Conservation (phyloP, 2,797 vertebrate species). For the Todus mexicanus region DNA sequence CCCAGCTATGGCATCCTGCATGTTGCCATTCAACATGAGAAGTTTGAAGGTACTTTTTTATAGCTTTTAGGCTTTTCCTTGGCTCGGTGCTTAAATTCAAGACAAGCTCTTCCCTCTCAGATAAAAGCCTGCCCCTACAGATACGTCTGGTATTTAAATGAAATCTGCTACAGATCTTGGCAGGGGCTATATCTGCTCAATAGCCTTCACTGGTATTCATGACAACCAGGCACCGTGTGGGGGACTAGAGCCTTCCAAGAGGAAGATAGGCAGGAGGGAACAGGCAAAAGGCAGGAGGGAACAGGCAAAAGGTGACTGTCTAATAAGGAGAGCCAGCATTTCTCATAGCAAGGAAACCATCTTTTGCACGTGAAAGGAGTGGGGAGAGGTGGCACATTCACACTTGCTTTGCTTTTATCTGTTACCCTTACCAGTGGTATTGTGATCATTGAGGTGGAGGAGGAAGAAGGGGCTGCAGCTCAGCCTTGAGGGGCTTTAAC, state of each 20-base stretch:
- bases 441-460: rapidly evolving
- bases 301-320: neutral
- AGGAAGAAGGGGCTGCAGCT: neutral
- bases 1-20: neutral
- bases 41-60: neutral
- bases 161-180: neutral
- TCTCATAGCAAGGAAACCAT: neutral
- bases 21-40: neutral
- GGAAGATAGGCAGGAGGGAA: neutral
- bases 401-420: neutral
- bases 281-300: neutral
- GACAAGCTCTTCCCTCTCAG: neutral
- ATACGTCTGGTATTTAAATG: neutral
- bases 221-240: no score
- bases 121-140: neutral
- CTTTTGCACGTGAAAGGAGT: neutral
- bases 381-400: neutral
- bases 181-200: neutral
- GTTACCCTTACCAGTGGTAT: neutral
- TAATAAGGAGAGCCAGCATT: neutral
- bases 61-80: neutral
- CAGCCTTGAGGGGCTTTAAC: neutral
- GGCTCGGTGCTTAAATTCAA: neutral
- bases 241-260: neutral
- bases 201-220: neutral